phyloP scores from a whole-genome alignment of 2,113 vertebrate species.

The Clupea harengus region DNA sequence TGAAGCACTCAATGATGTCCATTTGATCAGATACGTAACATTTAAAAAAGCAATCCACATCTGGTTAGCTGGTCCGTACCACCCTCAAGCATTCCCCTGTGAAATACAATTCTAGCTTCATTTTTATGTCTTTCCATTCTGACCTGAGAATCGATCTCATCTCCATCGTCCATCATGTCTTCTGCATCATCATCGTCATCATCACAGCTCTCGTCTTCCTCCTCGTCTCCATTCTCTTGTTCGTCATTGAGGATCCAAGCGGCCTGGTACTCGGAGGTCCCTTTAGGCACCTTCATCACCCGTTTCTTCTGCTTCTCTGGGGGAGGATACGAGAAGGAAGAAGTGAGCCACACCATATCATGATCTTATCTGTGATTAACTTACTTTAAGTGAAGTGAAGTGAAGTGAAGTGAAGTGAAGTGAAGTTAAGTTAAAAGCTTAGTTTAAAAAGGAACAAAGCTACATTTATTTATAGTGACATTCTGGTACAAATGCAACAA shows the following conservation, averaged over 20 bases:
- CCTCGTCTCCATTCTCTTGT: slow-evolving; percentile 62
- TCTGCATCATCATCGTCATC: slow-evolving; percentile 51
- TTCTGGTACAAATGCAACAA: too few relatives aligned
- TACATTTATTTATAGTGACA: too few relatives aligned
- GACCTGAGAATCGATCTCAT: slow-evolving; percentile 80
- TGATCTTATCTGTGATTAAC: too few relatives aligned
- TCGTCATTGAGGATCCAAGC: slow-evolving; percentile 88
- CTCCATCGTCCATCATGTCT: slow-evolving; percentile 67
- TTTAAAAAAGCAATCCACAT: background rate
- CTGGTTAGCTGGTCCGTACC: background rate
- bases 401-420: too few relatives aligned
- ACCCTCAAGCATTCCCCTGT: background rate
- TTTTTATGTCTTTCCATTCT: background rate
- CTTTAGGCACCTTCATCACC: slow-evolving; percentile 89
- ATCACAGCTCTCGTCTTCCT: slow-evolving; percentile 61
- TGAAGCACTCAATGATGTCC: background rate
- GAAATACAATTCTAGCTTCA: background rate
- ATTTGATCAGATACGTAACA: background rate
- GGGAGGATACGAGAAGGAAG: background rate
- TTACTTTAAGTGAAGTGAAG: too few relatives aligned
- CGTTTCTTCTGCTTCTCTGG: slow-evolving; percentile 75
- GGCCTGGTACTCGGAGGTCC: slow-evolving; percentile 94
- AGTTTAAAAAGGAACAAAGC: too few relatives aligned
- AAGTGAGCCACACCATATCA: background rate
- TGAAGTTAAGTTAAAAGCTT: too few relatives aligned